Evolutionary conservation across 2,113 vertebrate genomes (phyloP), one percentile per base, ranked within the genome.

Genomic region (Ophiodon elongatus): DNA sequence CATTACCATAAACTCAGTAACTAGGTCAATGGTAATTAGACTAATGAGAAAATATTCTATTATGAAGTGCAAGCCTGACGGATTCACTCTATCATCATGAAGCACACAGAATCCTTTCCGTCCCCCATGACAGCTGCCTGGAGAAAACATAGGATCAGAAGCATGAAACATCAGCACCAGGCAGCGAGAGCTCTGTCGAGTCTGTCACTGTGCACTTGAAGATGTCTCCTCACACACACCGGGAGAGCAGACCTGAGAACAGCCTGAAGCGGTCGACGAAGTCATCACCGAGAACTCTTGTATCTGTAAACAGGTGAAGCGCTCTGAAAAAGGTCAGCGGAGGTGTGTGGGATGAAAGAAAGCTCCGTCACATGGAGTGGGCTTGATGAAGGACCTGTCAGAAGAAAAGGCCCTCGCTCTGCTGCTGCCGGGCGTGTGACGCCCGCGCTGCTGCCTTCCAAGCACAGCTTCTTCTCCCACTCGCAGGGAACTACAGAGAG

Each of bases 11-110:
- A 57, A 63, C 41, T 50, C 47, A 15, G 59, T 37, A 76, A 65
- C 15, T 11, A 1, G 74, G 85, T 86, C n/a, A 11, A 29, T 45
- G 64, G 31, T 77, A 71, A 86, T 82, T 59, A 73, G 50, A 57
- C 69, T 68, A 65, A 89, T 70, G 56, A 85, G 39, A 15, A 41
- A 13, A 37, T n/a, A 21, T 67, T 82, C 25, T 27, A 23, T 0
- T 69, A 50, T 62, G 76, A 68, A 43, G 17, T 17, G 14, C 45
- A 45, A 31, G 73, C 54, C 25, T 56, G 35, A 10, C 1, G 19
- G 45, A n/a, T 3, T 54, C 52, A n/a, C 52, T 0, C 75, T 79
- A 0, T 64, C 37, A 25, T 8, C 33, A 11, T 23, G 31, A 57
- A 77, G 57, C 41, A 1, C 2, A 15, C 21, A 37, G 23, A 31